A percentile compares a stretch with the other conserved stretches of the same genome.
Conservation (phyloP, 2,888 invertebrate species). For the Diploptera punctata region DNA sequence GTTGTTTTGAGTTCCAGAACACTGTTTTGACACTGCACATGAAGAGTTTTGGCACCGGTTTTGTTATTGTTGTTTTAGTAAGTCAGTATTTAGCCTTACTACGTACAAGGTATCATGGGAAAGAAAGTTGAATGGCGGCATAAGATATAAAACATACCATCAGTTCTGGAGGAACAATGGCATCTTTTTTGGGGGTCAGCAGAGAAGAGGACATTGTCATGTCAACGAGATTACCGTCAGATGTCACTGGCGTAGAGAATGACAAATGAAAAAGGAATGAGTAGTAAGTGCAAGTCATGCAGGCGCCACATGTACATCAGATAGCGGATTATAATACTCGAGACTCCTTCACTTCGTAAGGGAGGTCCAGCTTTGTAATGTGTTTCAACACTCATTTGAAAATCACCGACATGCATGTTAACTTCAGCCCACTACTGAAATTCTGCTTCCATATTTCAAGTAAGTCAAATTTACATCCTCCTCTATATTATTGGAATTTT, state of each 20-base stretch:
- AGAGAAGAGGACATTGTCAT: constrained; percentile 38
- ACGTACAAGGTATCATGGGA: constrained; percentile 8
- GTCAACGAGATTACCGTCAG: constrained; percentile 40
- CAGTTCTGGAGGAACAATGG: constrained; percentile 29
- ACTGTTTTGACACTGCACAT: constrained; percentile 7
- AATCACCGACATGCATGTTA: no score
- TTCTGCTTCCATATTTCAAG: no score
- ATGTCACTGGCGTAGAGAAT: constrained; percentile 36
- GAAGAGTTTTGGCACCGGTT: neutral
- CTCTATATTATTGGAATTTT: no score
- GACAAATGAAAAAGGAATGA: constrained; percentile 35
- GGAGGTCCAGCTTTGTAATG: neutral
- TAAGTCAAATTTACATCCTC: no score
- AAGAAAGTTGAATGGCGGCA: constrained; percentile 8
- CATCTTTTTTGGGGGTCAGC: constrained; percentile 12
- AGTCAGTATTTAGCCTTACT: constrained; percentile 1
- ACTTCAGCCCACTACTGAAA: no score
- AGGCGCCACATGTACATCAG: constrained; percentile 3
- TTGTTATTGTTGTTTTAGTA: constrained; percentile 21
- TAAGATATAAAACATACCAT: constrained; percentile 32
- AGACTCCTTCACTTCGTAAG: neutral
- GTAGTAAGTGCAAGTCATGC: constrained; percentile 33
- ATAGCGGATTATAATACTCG: neutral
- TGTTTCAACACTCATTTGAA: no score
- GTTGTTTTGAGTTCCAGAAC: constrained; percentile 12